Base-by-base conservation (phyloP, 1,140 invertebrate species). In the Drosophila insularis region DNA sequence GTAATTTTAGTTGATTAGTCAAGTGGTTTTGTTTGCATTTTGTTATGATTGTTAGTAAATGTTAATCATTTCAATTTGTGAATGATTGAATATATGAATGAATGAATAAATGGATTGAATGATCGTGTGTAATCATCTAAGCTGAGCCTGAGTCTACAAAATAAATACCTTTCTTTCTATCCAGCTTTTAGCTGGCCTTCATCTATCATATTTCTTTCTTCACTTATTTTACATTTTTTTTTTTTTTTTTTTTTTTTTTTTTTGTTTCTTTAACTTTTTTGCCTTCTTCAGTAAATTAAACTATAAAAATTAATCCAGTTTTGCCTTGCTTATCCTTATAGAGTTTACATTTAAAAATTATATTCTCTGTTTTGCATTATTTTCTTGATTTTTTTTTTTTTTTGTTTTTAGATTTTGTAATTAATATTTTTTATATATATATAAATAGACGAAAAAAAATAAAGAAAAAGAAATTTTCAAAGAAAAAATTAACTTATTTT, bases 1-100 rank as follows among this genome's bases (percentile, higher is more conserved):
- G 60, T 81, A 81, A 70, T 71, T 78, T 84, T 81, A 89, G 85
- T 89, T 70, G 68, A 53, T 87, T 89, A 89, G 85, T 89, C 85
- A 74, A 81, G 80, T 80, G 31, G 43, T n/a, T 71, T 71, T 69
- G 37, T 43, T 13, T 62, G 70, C 61, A 50, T 62, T 40, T 53
- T 31, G 17, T 21, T 13, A 1, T 46, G n/a, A 55, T 46, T 2
- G 55, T 55, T 19, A 50, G 62, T 68, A 78, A 21, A 58, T 74
- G 65, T 80, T 85, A 80, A 50, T 84, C 43, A n/a, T 53, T 37
- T 40, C 32, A 39, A 65, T 53, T 27, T 6, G 6, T 27, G 27
- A 27, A 27, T 63, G 67, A 70, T 11, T 70, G 61, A 43, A 50
- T 60, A 50, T 63, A 31, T 50, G 3, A 37, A 37, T 23, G 32